These are phyloP conservation scores for Macrophya alboannulata DNA, from an alignment of 2,888 invertebrate species.

Conservation along the genomic window DNA sequence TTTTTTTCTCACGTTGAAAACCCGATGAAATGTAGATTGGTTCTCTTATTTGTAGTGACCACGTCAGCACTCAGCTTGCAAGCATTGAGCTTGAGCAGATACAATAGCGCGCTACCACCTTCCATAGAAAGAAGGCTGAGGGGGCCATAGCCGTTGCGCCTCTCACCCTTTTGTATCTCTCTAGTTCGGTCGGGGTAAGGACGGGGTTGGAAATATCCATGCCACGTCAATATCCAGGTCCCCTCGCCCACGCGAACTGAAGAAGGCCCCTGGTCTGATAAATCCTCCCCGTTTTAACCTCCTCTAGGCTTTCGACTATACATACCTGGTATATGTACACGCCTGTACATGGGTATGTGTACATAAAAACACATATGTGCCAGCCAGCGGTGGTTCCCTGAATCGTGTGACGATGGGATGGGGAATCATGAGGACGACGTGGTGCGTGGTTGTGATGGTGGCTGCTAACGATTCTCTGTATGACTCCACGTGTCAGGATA, in stretches of 20 bases:
- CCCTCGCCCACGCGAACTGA: constrained; percentile 2
- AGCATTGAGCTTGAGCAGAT: constrained; percentile 38
- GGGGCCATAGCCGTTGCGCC: constrained; percentile 12
- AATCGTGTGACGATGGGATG: background rate
- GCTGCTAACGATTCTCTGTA: constrained; percentile 47
- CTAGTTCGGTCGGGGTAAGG: background rate
- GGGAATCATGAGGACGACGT: constrained; percentile 17
- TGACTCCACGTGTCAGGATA: constrained; percentile 38
- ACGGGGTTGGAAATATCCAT: constrained; percentile 45
- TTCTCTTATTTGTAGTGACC: constrained; percentile 48
- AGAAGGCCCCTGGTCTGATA: constrained; percentile 41
- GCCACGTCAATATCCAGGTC: constrained; percentile 45
- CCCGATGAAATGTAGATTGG: constrained; percentile 49
- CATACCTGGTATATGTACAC: background rate
- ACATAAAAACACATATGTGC: constrained; percentile 32
- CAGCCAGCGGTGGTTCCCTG: constrained; percentile 30
- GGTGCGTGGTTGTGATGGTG: constrained; percentile 14
- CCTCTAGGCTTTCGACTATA: background rate
- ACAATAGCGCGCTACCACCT: constrained; percentile 43
- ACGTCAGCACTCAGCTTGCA: constrained; percentile 50
- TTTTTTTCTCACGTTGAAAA: background rate
- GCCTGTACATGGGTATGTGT: background rate
- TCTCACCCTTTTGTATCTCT: constrained; percentile 40
- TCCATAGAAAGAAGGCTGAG: constrained; percentile 12
- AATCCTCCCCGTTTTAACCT: background rate